phyloP scores from a whole-genome alignment of 2,113 vertebrate species.

The Pangasianodon gigas region DNA sequence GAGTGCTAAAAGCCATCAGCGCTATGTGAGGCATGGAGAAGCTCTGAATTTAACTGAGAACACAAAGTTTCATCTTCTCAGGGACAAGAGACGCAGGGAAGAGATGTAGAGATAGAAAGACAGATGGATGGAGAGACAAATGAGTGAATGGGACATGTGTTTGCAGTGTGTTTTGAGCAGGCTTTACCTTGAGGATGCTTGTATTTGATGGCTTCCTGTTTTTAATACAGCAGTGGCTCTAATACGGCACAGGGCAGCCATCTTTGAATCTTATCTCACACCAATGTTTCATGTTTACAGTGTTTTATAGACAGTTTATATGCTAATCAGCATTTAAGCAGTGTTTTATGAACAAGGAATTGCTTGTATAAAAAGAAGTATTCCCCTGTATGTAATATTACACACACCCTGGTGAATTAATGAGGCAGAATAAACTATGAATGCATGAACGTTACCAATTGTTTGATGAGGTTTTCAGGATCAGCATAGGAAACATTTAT shows the following conservation, averaged over 20 bases:
- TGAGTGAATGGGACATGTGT: not conserved
- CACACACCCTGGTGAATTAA: slow-evolving; percentile 32
- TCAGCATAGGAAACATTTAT: slow-evolving; percentile 40
- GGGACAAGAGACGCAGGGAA: not conserved
- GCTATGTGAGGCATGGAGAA: slow-evolving; percentile 37
- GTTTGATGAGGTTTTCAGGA: slow-evolving; percentile 47
- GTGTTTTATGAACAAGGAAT: not conserved
- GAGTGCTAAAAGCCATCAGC: slow-evolving; percentile 60
- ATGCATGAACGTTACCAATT: slow-evolving; percentile 19
- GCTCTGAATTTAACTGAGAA: slow-evolving; percentile 52
- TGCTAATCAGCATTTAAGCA: slow-evolving; percentile 38
- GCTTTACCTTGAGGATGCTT: not conserved
- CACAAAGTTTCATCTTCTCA: slow-evolving; percentile 34
- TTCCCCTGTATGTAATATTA: slow-evolving; percentile 17
- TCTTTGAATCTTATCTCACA: not conserved
- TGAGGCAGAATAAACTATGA: slow-evolving; percentile 37
- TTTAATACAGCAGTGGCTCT: not conserved
- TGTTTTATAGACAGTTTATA: slow-evolving; percentile 14
- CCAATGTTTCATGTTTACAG: not conserved
- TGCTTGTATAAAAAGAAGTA: not conserved
- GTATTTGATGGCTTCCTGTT: not conserved
- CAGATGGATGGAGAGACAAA: not conserved
- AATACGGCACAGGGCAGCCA: not conserved
- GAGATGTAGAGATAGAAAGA: not conserved
- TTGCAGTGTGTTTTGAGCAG: not conserved